Evolutionary conservation across 2,888 invertebrate genomes (phyloP).

Genomic region (Operophtera brumata): DNA sequence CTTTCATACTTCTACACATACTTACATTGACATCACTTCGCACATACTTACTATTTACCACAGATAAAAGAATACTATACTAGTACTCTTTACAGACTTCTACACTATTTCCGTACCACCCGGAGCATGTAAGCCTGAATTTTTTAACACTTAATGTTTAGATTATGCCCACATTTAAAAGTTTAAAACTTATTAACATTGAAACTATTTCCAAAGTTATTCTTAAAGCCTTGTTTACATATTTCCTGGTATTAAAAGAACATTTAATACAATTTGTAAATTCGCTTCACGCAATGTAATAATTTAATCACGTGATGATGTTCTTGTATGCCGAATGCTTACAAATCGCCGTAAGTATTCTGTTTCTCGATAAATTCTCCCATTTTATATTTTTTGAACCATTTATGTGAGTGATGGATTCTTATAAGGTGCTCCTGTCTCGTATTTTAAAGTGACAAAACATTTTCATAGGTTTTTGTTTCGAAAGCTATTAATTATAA

Average conservation of each 20-base stretch:
- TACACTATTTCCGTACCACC: too few relatives aligned
- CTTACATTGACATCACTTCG: too few relatives aligned
- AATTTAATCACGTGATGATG: slow-evolving; percentile 47
- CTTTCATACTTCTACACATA: too few relatives aligned
- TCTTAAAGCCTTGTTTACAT: slow-evolving; percentile 20
- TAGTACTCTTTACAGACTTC: too few relatives aligned
- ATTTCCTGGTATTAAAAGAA: slow-evolving; percentile 28
- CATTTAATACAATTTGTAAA: slow-evolving; percentile 37
- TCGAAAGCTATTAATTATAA: not conserved
- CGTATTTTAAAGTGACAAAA: slow-evolving; percentile 4
- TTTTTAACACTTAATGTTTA: too few relatives aligned
- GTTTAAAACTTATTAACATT: not conserved
- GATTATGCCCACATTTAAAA: not conserved
- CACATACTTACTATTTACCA: too few relatives aligned
- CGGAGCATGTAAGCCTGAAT: too few relatives aligned
- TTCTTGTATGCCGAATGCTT: slow-evolving; percentile 40
- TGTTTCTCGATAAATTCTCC: slow-evolving; percentile 38
- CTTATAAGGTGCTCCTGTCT: slow-evolving; percentile 12
- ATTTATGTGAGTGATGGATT: slow-evolving; percentile 39
- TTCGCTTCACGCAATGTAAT: slow-evolving; percentile 46
- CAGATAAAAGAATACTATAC: too few relatives aligned
- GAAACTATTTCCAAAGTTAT: slow-evolving; percentile 1
- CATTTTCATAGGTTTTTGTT: slow-evolving; percentile 8
- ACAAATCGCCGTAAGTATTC: slow-evolving; percentile 44
- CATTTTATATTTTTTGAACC: slow-evolving; percentile 36